Percentiles rank a stretch among this genome's conserved stretches.
These are phyloP conservation scores for Brachyptera risi DNA, from an alignment of 2,888 invertebrate genomes.

Conservation along the genomic window DNA sequence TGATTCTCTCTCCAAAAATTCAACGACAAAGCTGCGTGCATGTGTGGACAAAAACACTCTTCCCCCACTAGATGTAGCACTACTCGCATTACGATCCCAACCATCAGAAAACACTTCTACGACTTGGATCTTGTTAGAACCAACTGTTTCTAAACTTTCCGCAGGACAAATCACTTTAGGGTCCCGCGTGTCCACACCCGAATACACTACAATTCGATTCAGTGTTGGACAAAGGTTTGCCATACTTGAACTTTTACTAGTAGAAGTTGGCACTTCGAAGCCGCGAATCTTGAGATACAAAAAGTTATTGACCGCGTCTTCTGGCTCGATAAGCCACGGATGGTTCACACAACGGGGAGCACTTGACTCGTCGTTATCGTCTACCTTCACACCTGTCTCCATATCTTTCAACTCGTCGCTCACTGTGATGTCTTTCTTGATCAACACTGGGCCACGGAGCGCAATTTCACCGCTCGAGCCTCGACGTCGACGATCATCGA, in stretches of 20 bases:
- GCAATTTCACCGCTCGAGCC: slow-evolving; percentile 72
- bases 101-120: slow-evolving; percentile 71
- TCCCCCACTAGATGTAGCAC: slow-evolving; percentile 39
- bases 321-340: slow-evolving; percentile 75
- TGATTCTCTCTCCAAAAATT: slow-evolving; percentile 68
- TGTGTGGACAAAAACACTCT: slow-evolving; percentile 45
- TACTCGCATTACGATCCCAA: slow-evolving; percentile 48
- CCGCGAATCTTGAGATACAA: slow-evolving; percentile 68
- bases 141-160: slow-evolving; percentile 38
- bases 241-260: slow-evolving; percentile 12
- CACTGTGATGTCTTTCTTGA: slow-evolving; percentile 22
- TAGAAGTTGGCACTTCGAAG: slow-evolving; percentile 47
- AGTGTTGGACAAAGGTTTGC: slow-evolving; percentile 58
- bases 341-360: slow-evolving; percentile 58
- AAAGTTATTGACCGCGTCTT: slow-evolving; percentile 63
- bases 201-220: slow-evolving; percentile 68
- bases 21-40: slow-evolving; percentile 67
- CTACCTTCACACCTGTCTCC: slow-evolving; percentile 30
- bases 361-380: slow-evolving; percentile 8
- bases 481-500: slow-evolving; percentile 60
- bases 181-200: slow-evolving; percentile 60
- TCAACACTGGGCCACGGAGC: slow-evolving; percentile 53
- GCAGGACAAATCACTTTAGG: slow-evolving; percentile 65
- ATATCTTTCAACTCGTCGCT: slow-evolving; percentile 29
- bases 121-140: slow-evolving; percentile 36